Evolutionary conservation across 2,797 vertebrate genomes (phyloP), one percentile per base, ranked within the genome.

Genomic region (Leuciscus waleckii): DNA sequence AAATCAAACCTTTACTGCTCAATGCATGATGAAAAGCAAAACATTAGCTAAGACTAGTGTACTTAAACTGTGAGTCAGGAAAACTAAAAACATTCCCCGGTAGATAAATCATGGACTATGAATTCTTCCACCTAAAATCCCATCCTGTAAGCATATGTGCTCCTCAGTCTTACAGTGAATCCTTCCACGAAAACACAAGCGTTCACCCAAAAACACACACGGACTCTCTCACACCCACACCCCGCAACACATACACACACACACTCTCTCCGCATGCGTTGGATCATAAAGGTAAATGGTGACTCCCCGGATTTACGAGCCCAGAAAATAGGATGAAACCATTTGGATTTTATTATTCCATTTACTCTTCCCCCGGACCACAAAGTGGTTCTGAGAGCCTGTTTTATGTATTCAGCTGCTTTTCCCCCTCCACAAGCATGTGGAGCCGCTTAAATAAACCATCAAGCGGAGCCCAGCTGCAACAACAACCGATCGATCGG

Each of bases 341-440:
- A 98, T 99, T 98, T 99, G 97, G 96, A 97, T 98, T 98, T 98
- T 98, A 99, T 99, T 98, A 98, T 98, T 99, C 96, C 97, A 97
- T 98, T 98, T 98, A 98, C 96, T 97, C 96, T 98, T 96, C 97
- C 97, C 86, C 96, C 93, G 95, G 96, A 97, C 97, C 97, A 97
- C 97, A 97, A 97, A 97, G 97, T 95, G 97, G 97, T 98, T 97
- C 95, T 97, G 97, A 97, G 98, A 97, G 97, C 94, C 96, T 98
- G 97, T 97, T 99, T 99, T 99, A 99, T 99, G 97, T 99, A 98
- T 99, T 98, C 98, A 99, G 98, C 98, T 99, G 97, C 96, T 97
- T 97, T 96, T 94, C 68, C 73, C 86, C 97, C 97, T 97, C 93
- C 96, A 97, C 96, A 97, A 96, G 96, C 98, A 98, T 98, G 98